These are phyloP conservation scores for Noctua janthina DNA, from an alignment of 2,888 invertebrate genomes.

Conservation along the genomic window DNA sequence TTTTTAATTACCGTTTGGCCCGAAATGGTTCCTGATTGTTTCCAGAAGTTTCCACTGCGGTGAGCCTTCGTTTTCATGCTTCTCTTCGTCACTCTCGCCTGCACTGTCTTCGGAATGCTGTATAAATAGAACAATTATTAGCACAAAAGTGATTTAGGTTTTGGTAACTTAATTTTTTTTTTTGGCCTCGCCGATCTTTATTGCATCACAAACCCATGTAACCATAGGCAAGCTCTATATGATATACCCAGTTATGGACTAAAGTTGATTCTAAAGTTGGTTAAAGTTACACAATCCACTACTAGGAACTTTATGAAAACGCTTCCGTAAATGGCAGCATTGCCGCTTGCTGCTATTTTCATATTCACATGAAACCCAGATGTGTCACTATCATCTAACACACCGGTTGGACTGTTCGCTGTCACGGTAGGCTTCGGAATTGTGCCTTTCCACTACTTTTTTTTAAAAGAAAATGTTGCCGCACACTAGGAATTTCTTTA, in stretches of 20 bases:
- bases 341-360: neutral
- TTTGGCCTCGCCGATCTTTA: neutral
- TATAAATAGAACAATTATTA: constrained; percentile 28
- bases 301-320: neutral
- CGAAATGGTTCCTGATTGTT: constrained; percentile 91
- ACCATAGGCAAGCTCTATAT: neutral
- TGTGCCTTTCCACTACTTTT: neutral
- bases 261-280: neutral
- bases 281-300: neutral
- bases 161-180: neutral
- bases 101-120: constrained; percentile 89
- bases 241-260: neutral
- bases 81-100: constrained; percentile 92
- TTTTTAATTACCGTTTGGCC: constrained; percentile 80
- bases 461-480: too few relatives aligned
- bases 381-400: neutral
- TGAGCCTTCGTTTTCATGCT: constrained; percentile 92
- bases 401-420: neutral
- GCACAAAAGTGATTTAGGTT: neutral
- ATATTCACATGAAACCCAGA: neutral
- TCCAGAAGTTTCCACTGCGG: constrained; percentile 98
- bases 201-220: neutral
- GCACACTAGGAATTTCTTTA: too few relatives aligned
- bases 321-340: neutral
- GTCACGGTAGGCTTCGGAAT: neutral